A percentile compares a stretch with the other conserved stretches of the same genome.
phyloP scores from a whole-genome alignment of 2,113 vertebrate genomes.

The Nerophis lumbriciformis region DNA sequence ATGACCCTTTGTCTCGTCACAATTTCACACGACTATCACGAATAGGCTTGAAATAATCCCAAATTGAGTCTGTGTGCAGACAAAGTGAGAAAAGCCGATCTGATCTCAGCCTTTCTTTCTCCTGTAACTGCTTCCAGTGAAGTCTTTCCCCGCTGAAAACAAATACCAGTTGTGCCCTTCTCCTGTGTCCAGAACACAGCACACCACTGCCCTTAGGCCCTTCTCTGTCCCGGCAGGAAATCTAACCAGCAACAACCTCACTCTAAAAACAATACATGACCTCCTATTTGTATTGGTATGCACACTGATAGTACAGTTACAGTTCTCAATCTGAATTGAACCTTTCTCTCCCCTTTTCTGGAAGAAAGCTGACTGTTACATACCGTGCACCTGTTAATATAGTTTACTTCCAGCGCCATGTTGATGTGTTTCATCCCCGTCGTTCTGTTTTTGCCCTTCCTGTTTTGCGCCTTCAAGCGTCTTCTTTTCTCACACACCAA shows the following conservation, averaged over 20 bases:
- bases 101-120: slow-evolving; percentile 19
- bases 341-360: slow-evolving; percentile 3
- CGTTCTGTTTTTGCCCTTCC: slow-evolving; percentile 9
- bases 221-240: slow-evolving; percentile 53
- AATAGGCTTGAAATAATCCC: slow-evolving; percentile 3
- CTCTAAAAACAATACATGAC: slow-evolving; percentile 40
- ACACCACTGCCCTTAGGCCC: slow-evolving; percentile 51
- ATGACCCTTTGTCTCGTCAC: not conserved
- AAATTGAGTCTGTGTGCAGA: not conserved
- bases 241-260: slow-evolving; percentile 52
- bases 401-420: slow-evolving; percentile 15
- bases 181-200: slow-evolving; percentile 55
- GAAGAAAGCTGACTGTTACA: not conserved
- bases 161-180: slow-evolving; percentile 62
- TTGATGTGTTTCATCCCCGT: slow-evolving; percentile 15
- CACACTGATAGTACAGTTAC: not conserved
- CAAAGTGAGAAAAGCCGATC: slow-evolving; percentile 15
- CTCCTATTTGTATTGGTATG: slow-evolving; percentile 16
- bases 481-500: slow-evolving; percentile 25
- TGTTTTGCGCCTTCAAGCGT: slow-evolving; percentile 10
- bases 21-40: not conserved
- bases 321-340: slow-evolving; percentile 2
- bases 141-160: slow-evolving; percentile 48
- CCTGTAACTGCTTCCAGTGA: slow-evolving; percentile 37
- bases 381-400: slow-evolving; percentile 41